phyloP scores from a whole-genome alignment of 1,140 invertebrate genomes.

The Meloidogyne floridensis region DNA sequence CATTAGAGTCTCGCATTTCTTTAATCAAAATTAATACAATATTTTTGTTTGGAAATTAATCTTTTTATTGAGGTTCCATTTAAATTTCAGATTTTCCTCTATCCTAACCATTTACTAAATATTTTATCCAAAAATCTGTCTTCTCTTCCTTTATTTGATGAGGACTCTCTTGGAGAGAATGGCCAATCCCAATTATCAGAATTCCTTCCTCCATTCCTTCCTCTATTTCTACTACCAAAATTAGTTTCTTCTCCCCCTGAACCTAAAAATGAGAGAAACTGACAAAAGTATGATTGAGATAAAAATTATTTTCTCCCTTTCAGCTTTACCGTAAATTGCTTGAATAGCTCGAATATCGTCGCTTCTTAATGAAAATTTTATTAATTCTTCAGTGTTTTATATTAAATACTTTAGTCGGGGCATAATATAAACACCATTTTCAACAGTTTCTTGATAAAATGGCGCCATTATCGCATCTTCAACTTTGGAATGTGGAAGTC shows the following conservation, averaged over 20 bases:
- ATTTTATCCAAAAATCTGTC: not conserved
- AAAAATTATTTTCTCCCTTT: slow-evolving; percentile 1
- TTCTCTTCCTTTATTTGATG: not conserved
- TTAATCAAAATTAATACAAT: too few relatives aligned
- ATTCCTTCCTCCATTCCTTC: not conserved
- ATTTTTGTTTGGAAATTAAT: too few relatives aligned
- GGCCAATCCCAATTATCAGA: slow-evolving; percentile 14
- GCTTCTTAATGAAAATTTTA: not conserved
- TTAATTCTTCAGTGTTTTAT: not conserved
- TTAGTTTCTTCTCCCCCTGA: slow-evolving; percentile 28
- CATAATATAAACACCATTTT: slow-evolving; percentile 43
- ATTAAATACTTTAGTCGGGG: slow-evolving; percentile 41
- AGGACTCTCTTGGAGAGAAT: not conserved
- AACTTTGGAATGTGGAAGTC: slow-evolving; percentile 54
- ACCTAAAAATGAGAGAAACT: not conserved
- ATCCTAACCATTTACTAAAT: slow-evolving; percentile 22
- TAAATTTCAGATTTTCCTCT: not conserved
- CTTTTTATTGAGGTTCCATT: not conserved
- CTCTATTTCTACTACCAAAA: not conserved
- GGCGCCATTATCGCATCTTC: slow-evolving; percentile 64
- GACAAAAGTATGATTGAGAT: too few relatives aligned
- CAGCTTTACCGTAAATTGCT: slow-evolving; percentile 29
- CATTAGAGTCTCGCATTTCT: too few relatives aligned
- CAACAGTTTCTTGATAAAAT: slow-evolving; percentile 57
- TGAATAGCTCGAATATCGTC: slow-evolving; percentile 37